Evolutionary conservation across 64 coral and sea anemone species (phyloP), one percentile per base, ranked within the genome.

Genomic region (Montipora cactus): DNA sequence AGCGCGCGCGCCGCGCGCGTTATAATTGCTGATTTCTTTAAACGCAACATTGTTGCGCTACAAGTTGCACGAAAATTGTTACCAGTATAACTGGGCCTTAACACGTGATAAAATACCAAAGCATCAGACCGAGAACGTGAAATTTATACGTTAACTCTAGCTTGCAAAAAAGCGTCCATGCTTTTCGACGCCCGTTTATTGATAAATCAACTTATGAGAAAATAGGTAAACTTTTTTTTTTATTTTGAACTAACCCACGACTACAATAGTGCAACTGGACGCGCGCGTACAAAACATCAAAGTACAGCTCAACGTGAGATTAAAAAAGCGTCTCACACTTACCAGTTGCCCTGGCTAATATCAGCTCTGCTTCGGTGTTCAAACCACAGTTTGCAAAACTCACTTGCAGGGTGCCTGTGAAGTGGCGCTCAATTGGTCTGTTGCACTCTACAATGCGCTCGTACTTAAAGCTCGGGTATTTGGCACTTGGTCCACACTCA

Each of bases 341-440:
- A 76, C 74, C 74, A 12, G n/a, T n/a, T n/a, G 44, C 74, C 74
- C 74, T 76, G 74, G 37, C 74, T 76, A 76, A 76, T 76, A 76
- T 45, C 28, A 76, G 21, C 74, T 76, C 74, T 76, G 44, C 74
- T 76, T 76, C 74, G 21, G 44, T 46, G 5, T 12, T 44, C 37
- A 76, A 76, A 46, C 28, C 23, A 45, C 74, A 76, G 71, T 74
- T 74, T 11, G 71, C 71, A 76, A 76, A 76, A 44, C 74, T 76
- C 23, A 44, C 74, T 76, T 76, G 74, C 74, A 76, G 74, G 23
- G 74, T 76, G 23, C 48, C 74, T 76, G 74, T 76, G 44, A 76
- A 45, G 28, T 76, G 74, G 74, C 74, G 74, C 74, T 76, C 74
- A 76, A 76, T 76, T 76, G 74, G 48, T 76, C 74, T 28, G 74